Evolutionary conservation across 2,888 invertebrate species (phyloP), one percentile per base, ranked within the genome.

Genomic region (Dioctria linearis): DNA sequence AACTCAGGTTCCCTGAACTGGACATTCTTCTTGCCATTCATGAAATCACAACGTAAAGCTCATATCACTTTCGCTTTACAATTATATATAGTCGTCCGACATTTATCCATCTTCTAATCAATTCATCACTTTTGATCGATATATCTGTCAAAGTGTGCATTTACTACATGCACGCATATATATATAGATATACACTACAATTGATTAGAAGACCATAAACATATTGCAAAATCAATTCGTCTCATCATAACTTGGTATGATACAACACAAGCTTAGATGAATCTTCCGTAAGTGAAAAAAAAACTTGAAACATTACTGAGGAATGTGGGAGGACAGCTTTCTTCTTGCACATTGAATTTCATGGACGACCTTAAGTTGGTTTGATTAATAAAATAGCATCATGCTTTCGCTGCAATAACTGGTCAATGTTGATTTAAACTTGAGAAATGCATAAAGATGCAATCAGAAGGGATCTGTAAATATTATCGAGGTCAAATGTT

Each of bases 311-410:
- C 54, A 40, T 71, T 71, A 71, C 51, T 13, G 54, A 85, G 84
- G 85, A 85, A 86, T 85, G 86, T 85, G 84, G 86, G 85, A 85
- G 86, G 85, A 83, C 86, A 87, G 88, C 88, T 88, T 88, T 88
- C 88, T 86, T 88, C 86, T 85, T 83, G 85, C 86, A 86, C 85
- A 86, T 85, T 8, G 5, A 46, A 46, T 46, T 46, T 46, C 46
- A 46, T 8, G 46, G 46, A 2, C 46, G 46, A 46, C 46, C 46
- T 46, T 46, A 46, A 46, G 5, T 46, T 8, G 46, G 46, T 46
- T 46, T 25, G 0, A 25, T 25, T 25, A 25, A 25, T 25, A 25
- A 25, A 25, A 25, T 0, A 25, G 25, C 25, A 25, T 25, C 25
- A 25, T 25, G 25, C 25, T 25, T 25, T 25, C 25, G 25, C 25